These are phyloP conservation scores for Drosophila aldrichi DNA, from an alignment of 2,888 invertebrate species.

Conservation along the genomic window DNA sequence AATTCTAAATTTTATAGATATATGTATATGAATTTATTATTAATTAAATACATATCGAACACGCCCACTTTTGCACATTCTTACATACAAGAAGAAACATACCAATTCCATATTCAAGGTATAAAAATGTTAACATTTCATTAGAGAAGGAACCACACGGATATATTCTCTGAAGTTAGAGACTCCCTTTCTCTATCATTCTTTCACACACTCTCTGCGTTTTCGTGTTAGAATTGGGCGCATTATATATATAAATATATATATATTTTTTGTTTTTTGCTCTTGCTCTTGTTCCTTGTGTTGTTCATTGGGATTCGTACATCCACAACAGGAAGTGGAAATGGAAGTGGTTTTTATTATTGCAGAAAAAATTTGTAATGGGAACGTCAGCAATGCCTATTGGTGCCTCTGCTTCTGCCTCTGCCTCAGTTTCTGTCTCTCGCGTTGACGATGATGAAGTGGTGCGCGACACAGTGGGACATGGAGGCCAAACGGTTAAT, in stretches of 20 bases:
- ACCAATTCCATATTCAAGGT: too few relatives aligned
- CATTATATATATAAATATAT: too few relatives aligned
- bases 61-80: too few relatives aligned
- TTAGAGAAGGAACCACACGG: too few relatives aligned
- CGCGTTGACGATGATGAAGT: conserved; percentile 35
- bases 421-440: background rate
- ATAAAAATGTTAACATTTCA: too few relatives aligned
- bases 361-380: conserved; percentile 52
- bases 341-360: conserved; percentile 70
- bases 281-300: conserved; percentile 18
- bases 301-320: conserved; percentile 44
- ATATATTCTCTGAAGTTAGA: background rate
- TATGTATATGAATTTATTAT: background rate
- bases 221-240: conserved; percentile 64
- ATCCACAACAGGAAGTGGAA: conserved; percentile 64
- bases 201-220: background rate
- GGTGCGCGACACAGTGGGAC: conserved; percentile 54
- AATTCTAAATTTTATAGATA: too few relatives aligned
- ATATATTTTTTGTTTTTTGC: background rate
- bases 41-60: background rate
- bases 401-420: background rate
- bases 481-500: conserved; percentile 5
- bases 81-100: too few relatives aligned
- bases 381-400: conserved; percentile 26
- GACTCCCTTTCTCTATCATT: background rate